These are phyloP conservation scores for Zele albiditarsus DNA, from an alignment of 2,888 invertebrate genomes.

Conservation along the genomic window DNA sequence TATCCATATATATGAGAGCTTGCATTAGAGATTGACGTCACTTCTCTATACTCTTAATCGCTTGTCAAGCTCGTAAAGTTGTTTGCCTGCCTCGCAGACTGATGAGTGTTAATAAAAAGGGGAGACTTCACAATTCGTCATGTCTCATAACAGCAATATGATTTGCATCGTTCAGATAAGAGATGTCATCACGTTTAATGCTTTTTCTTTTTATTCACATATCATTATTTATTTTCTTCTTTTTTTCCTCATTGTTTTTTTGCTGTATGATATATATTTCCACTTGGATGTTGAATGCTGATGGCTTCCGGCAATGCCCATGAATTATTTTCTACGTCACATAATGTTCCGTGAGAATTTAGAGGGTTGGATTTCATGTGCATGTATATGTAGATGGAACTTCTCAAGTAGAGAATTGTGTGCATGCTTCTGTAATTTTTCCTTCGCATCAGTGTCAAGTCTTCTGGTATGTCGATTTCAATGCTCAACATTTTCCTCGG, in stretches of 20 bases:
- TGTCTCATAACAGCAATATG: conserved; percentile 43
- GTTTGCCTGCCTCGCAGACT: conserved; percentile 60
- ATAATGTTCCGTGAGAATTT: too few species aligned
- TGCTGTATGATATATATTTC: not conserved
- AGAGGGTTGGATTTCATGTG: not conserved
- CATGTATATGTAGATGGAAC: not conserved
- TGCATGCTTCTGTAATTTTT: not conserved
- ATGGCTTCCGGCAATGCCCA: too few species aligned
- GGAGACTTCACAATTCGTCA: conserved; percentile 44
- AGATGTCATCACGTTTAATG: conserved; percentile 2
- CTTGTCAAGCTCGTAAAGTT: conserved; percentile 52
- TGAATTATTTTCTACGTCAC: not conserved
- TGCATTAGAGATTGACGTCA: conserved; percentile 23
- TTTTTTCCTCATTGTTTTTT: conserved; percentile 3
- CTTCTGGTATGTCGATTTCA: conserved; percentile 44
- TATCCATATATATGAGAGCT: conserved; percentile 30
- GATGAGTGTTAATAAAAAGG: conserved; percentile 63
- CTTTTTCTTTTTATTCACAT: not conserved
- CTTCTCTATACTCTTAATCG: not conserved
- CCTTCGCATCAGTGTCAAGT: not conserved
- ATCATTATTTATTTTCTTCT: not conserved
- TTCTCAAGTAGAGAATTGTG: conserved; percentile 10
- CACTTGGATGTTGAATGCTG: too few species aligned
- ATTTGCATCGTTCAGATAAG: conserved; percentile 49
- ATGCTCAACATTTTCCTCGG: conserved; percentile 49